Conservation (phyloP, 2,888 invertebrate species). For the Lycia hirtaria region DNA sequence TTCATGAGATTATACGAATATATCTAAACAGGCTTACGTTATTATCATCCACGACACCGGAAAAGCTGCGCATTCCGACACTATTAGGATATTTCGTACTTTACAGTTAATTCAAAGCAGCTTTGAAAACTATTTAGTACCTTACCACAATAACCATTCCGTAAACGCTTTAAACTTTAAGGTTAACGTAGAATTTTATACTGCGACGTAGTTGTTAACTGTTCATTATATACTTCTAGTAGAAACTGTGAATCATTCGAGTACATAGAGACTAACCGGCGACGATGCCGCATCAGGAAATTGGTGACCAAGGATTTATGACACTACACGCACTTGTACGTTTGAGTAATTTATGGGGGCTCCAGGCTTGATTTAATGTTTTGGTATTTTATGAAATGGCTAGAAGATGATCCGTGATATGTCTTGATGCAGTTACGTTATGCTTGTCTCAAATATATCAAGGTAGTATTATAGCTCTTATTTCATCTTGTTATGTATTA, state of each 20-base stretch:
- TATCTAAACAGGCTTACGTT: neutral
- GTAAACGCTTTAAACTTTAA: neutral
- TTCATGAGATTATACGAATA: neutral
- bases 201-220: constrained; percentile 11
- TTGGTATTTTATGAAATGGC: constrained; percentile 16
- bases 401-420: neutral
- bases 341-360: constrained; percentile 41
- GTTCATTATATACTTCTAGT: constrained; percentile 1
- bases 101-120: constrained; percentile 29
- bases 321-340: constrained; percentile 33
- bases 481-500: too few species aligned
- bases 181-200: neutral
- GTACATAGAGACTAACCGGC: constrained; percentile 41
- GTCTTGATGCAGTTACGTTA: neutral
- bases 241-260: constrained; percentile 38
- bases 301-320: constrained; percentile 45
- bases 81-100: constrained; percentile 38
- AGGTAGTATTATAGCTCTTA: neutral
- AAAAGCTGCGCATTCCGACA: constrained; percentile 41
- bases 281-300: constrained; percentile 40
- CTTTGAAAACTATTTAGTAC: constrained; percentile 12
- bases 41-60: constrained; percentile 27
- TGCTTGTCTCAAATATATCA: neutral
- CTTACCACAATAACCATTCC: constrained; percentile 14
- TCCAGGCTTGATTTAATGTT: constrained; percentile 22